Evolutionary conservation across 2,113 vertebrate species (phyloP).

Genomic region (Phasianus colchicus): DNA sequence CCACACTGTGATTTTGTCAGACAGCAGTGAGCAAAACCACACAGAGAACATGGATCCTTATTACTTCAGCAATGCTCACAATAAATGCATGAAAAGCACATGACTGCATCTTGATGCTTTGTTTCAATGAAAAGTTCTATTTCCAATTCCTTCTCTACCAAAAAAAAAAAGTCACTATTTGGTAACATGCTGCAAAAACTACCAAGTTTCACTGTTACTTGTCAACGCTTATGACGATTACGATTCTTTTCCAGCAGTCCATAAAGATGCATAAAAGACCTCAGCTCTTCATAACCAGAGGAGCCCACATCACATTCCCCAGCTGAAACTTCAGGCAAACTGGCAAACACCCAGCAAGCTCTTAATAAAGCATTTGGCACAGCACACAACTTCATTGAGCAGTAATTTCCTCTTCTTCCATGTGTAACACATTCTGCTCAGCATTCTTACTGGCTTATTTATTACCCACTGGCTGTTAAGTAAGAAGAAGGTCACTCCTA

Average conservation of each 20-base stretch:
- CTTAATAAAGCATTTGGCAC: not conserved
- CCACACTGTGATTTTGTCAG: accelerated
- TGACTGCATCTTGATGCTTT: not conserved
- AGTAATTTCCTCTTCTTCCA: not conserved
- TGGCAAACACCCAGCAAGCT: not conserved
- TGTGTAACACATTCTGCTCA: not conserved
- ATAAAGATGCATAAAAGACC: not conserved
- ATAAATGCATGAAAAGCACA: accelerated
- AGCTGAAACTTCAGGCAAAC: not conserved
- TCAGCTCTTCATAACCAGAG: not conserved
- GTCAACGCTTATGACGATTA: not conserved
- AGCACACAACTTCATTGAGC: not conserved
- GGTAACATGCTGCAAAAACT: not conserved
- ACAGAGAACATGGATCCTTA: not conserved
- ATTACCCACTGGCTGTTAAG: not conserved
- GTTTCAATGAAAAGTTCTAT: not conserved
- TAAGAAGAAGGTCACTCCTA: not conserved
- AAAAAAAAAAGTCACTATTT: not conserved
- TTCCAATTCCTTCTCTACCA: not conserved
- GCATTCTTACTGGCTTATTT: not conserved
- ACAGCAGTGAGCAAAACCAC: not conserved
- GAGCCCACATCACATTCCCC: not conserved
- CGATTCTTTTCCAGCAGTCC: not conserved
- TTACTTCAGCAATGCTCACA: not conserved
- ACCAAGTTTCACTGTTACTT: not conserved